A percentile compares a stretch with the other conserved stretches of the same genome.
Evolutionary conservation across 2,113 vertebrate species (phyloP).

Genomic region (Gallinago media): DNA sequence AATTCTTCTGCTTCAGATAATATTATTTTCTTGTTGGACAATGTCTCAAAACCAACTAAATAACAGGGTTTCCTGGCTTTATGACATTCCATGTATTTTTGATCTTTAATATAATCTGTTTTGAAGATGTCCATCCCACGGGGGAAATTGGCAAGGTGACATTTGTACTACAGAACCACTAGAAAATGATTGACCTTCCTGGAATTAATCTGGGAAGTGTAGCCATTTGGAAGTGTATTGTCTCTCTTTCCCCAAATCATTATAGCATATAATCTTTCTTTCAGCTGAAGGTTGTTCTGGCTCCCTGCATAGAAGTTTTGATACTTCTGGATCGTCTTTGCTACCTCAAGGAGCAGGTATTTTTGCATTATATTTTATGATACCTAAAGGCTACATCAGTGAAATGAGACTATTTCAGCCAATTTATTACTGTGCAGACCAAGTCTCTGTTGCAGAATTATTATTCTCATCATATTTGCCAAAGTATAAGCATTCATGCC

Average conservation of each 20-base stretch:
- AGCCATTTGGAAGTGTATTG: background rate
- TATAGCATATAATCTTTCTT: constrained; percentile 57
- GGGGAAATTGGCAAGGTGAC: constrained; percentile 4
- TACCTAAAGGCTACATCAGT: constrained; percentile 33
- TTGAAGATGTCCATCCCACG: constrained; percentile 9
- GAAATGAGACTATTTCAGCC: constrained; percentile 27
- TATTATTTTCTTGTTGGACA: constrained; percentile 60
- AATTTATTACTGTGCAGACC: constrained; percentile 21
- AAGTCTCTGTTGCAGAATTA: constrained; percentile 45
- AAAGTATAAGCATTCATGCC: constrained; percentile 47
- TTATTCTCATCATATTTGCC: constrained; percentile 65
- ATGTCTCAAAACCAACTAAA: constrained; percentile 38
- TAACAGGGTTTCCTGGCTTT: constrained; percentile 18
- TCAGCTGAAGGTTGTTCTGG: constrained; percentile 93
- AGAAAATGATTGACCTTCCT: background rate
- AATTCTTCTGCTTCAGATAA: constrained; percentile 61
- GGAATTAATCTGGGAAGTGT: constrained; percentile 20
- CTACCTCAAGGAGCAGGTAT: constrained; percentile 97
- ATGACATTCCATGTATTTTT: constrained; percentile 38
- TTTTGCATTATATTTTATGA: constrained; percentile 53
- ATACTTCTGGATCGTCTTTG: constrained; percentile 96
- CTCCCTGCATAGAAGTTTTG: constrained; percentile 93
- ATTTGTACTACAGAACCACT: background rate
- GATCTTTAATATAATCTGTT: constrained; percentile 58
- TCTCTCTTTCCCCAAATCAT: background rate